Percentiles rank a stretch among this genome's conserved stretches.
Evolutionary conservation across 2,797 vertebrate species (phyloP).

Genomic region (Rhinella marina): DNA sequence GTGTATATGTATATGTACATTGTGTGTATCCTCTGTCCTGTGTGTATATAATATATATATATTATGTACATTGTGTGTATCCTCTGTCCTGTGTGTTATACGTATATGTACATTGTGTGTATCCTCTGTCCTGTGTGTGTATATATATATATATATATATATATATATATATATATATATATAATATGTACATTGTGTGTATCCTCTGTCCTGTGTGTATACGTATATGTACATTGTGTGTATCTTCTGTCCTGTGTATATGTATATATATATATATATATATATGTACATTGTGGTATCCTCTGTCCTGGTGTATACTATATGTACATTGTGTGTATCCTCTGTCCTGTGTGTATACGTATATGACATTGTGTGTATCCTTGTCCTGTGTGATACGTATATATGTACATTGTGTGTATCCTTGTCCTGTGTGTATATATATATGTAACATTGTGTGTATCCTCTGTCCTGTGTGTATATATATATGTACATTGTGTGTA

Average conservation of each 20-base stretch:
- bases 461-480: not conserved
- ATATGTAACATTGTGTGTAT: not conserved
- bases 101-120: not conserved
- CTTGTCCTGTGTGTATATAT: not conserved
- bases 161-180: too few species aligned
- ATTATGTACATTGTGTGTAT: too few species aligned
- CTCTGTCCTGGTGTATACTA: not conserved
- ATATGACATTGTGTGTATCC: not conserved
- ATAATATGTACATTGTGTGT: not conserved
- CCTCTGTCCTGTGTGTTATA: not conserved
- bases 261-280: too few species aligned
- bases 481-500: too few species aligned
- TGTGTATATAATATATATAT: too few species aligned
- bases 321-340: not conserved
- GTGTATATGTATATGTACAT: not conserved
- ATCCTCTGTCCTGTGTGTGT: not conserved
- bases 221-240: not conserved
- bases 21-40: not conserved
- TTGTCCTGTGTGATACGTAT: not conserved
- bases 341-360: not conserved
- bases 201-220: not conserved
- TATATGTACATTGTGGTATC: not conserved
- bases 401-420: not conserved
- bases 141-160: not conserved
- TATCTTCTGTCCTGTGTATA: not conserved